phyloP scores from a whole-genome alignment of 2,888 invertebrate species.

The Lithophane semibrunnea region DNA sequence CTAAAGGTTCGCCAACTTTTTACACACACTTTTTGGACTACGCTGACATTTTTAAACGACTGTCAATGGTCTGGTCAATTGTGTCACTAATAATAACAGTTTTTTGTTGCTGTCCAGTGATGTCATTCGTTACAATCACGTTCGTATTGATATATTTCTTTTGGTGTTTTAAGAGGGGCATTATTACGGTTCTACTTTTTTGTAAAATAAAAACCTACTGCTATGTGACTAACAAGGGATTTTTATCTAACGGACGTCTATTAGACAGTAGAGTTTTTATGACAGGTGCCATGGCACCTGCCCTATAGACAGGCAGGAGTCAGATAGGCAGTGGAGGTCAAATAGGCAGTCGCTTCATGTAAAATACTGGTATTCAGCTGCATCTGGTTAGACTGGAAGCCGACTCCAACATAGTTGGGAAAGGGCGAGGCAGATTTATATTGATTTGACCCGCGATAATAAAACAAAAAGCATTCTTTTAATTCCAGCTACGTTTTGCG shows the following conservation, averaged over 20 bases:
- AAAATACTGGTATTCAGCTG: neutral
- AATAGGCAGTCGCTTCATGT: neutral
- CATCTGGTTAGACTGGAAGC: neutral
- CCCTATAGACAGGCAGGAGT: neutral
- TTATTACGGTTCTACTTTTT: slow-evolving; percentile 23
- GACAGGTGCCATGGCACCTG: neutral
- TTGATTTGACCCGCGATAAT: neutral
- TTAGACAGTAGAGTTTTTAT: neutral
- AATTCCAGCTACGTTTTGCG: slow-evolving; percentile 12
- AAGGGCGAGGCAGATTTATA: neutral
- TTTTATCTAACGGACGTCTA: neutral
- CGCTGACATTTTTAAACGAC: slow-evolving; percentile 54
- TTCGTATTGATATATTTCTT: slow-evolving; percentile 44
- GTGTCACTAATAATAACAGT: slow-evolving; percentile 44
- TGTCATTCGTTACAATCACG: slow-evolving; percentile 44
- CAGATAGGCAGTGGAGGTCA: too few species aligned
- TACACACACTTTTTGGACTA: slow-evolving; percentile 58
- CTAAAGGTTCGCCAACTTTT: slow-evolving; percentile 76
- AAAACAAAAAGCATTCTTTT: neutral
- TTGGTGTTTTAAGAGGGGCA: neutral
- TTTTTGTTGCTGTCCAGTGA: slow-evolving; percentile 29
- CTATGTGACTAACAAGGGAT: slow-evolving; percentile 18
- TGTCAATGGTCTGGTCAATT: slow-evolving; percentile 46
- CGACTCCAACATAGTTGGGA: neutral
- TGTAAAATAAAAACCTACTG: neutral